phyloP scores from a whole-genome alignment of 2,888 invertebrate species.

The Argyresthia goedartella region DNA sequence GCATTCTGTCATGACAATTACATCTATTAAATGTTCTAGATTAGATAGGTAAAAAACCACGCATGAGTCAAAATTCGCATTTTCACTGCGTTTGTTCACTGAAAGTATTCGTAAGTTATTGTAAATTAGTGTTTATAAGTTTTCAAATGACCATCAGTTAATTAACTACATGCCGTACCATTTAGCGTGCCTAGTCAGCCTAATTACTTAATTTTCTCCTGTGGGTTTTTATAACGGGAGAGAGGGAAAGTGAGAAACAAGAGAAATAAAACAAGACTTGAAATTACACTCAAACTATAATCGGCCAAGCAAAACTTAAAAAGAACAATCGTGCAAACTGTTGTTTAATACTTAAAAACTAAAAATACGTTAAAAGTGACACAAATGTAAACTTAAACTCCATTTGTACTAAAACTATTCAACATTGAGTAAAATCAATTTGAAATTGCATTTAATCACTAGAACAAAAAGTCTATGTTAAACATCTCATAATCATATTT shows the following conservation, averaged over 20 bases:
- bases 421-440: constrained; percentile 15
- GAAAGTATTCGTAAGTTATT: too few species aligned
- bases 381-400: constrained; percentile 19
- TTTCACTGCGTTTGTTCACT: too few species aligned
- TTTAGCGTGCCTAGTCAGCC: too few species aligned
- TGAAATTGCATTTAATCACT: constrained; percentile 35
- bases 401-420: constrained; percentile 21
- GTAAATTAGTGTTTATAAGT: too few species aligned
- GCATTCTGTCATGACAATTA: too few species aligned
- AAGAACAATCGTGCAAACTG: constrained; percentile 38
- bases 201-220: too few species aligned
- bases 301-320: constrained; percentile 48
- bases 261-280: not conserved
- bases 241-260: not conserved
- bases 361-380: constrained; percentile 16
- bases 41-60: too few species aligned
- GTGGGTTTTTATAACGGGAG: too few species aligned
- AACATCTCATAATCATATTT: constrained; percentile 53
- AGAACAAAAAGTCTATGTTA: constrained; percentile 26
- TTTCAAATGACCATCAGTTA: too few species aligned
- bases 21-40: too few species aligned
- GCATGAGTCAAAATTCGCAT: too few species aligned
- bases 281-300: constrained; percentile 30
- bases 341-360: not conserved
- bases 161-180: too few species aligned